These are phyloP conservation scores for Hylomyscus alleni DNA, from an alignment of 2,797 vertebrate genomes.

Conservation along the genomic window DNA sequence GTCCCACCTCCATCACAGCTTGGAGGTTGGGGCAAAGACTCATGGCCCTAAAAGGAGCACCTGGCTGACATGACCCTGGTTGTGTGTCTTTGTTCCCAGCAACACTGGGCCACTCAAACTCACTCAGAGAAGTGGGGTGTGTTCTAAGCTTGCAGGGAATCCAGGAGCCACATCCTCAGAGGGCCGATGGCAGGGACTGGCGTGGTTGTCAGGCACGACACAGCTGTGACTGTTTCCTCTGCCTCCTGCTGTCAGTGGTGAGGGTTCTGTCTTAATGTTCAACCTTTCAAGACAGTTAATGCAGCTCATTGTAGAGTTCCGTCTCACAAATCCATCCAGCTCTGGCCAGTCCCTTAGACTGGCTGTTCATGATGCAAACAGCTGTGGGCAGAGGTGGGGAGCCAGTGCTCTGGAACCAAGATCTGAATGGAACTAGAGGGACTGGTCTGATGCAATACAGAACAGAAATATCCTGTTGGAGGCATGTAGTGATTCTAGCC, in stretches of 20 bases:
- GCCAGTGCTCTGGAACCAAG: neutral
- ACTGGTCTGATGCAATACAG: neutral
- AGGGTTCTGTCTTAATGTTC: neutral
- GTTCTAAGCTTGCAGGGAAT: neutral
- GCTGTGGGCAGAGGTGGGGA: no score
- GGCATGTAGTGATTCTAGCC: neutral
- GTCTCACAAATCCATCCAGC: neutral
- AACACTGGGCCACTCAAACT: neutral
- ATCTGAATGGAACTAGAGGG: neutral
- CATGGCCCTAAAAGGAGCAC: neutral
- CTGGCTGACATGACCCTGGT: neutral
- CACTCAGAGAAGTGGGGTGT: neutral
- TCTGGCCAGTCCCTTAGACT: accelerated
- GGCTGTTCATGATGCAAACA: neutral
- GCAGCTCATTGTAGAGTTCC: neutral
- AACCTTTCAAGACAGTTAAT: neutral
- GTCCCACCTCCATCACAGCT: neutral
- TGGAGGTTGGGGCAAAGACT: neutral
- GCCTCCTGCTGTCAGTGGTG: neutral
- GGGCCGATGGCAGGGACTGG: neutral
- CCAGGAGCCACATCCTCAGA: neutral
- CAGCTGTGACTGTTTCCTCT: neutral
- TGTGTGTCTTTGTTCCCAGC: neutral
- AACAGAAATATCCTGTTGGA: neutral
- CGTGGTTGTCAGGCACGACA: neutral